These are phyloP conservation scores for Micronycteris hirsuta DNA, from an alignment of 2,113 vertebrate genomes.

Conservation along the genomic window DNA sequence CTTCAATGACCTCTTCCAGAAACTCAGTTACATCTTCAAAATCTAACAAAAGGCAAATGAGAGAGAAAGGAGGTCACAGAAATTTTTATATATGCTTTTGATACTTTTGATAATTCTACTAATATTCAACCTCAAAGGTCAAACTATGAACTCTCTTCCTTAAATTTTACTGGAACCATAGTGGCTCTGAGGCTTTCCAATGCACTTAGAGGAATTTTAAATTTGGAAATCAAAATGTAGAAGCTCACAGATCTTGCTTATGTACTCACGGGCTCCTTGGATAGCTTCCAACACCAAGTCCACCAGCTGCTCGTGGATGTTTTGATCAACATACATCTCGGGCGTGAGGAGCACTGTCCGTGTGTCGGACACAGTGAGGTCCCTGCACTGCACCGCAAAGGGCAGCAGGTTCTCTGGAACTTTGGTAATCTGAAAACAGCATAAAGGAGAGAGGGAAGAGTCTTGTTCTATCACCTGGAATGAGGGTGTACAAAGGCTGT, in stretches of 20 bases:
- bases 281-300: slow-evolving; percentile 93
- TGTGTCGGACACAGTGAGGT: slow-evolving; percentile 91
- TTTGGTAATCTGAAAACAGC: slow-evolving; percentile 89
- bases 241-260: neutral
- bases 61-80: neutral
- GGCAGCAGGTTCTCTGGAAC: slow-evolving; percentile 95
- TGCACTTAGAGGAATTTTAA: neutral
- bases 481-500: neutral
- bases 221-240: neutral
- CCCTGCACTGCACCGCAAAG: slow-evolving; percentile 92
- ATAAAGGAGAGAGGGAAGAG: neutral
- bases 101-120: neutral
- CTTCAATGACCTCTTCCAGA: slow-evolving; percentile 91
- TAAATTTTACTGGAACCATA: neutral
- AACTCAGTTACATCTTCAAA: slow-evolving; percentile 92
- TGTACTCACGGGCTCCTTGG: slow-evolving; percentile 88
- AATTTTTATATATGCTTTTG: neutral
- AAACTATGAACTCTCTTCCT: neutral
- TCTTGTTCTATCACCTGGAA: neutral
- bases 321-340: slow-evolving; percentile 95
- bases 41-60: slow-evolving; percentile 75
- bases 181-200: slow-evolving; percentile 20
- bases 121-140: neutral
- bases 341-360: slow-evolving; percentile 94
- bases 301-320: slow-evolving; percentile 92